Percentiles rank a stretch among this genome's conserved stretches.
Conservation (phyloP, 2,797 vertebrate species). For the Astyanax mexicanus region DNA sequence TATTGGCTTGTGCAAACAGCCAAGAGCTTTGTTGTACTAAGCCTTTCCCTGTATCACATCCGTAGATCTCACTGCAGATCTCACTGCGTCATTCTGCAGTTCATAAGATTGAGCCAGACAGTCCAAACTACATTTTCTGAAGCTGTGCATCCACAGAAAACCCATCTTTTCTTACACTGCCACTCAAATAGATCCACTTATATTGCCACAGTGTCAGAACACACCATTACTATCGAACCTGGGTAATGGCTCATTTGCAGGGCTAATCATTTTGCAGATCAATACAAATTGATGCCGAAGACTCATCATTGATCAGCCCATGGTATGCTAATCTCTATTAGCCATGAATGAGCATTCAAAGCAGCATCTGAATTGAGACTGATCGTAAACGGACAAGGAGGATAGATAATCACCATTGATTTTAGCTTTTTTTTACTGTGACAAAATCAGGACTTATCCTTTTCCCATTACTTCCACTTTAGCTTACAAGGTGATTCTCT, state of each 20-base stretch:
- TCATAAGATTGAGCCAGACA: not conserved
- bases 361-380: conserved; percentile 5
- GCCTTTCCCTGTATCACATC: not conserved
- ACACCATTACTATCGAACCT: conserved; percentile 11
- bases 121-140: not conserved
- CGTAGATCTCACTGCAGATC: not conserved
- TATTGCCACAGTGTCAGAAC: conserved; percentile 9
- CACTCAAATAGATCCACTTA: not conserved
- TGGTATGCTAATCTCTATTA: conserved; percentile 16
- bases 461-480: not conserved
- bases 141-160: not conserved
- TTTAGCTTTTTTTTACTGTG: conserved; percentile 12
- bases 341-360: conserved; percentile 17
- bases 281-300: conserved; percentile 26
- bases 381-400: not conserved
- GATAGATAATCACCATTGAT: conserved; percentile 16
- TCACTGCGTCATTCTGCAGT: not conserved
- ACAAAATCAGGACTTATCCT: not conserved
- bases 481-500: not conserved
- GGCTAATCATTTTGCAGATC: conserved; percentile 31
- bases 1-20: conserved; percentile 7
- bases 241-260: conserved; percentile 22
- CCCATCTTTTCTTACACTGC: not conserved
- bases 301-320: conserved; percentile 19
- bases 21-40: not conserved